Conservation (phyloP, 2,888 invertebrate genomes). For the Mystacides longicornis region DNA sequence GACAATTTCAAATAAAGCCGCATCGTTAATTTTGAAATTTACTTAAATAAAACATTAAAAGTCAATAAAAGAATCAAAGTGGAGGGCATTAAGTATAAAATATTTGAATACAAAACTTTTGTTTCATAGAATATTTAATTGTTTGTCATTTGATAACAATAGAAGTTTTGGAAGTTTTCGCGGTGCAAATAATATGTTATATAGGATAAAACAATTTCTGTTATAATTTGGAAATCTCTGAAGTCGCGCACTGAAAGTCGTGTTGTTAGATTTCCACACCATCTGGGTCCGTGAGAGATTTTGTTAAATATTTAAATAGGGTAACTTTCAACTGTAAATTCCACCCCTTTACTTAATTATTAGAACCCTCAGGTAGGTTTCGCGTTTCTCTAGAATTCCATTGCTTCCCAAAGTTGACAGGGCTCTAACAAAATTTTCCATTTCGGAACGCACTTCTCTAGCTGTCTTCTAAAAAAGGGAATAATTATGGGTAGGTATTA, state of each 20-base stretch:
- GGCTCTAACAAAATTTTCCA: no score
- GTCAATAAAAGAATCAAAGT: no score
- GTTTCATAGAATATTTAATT: not conserved
- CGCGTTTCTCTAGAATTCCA: no score
- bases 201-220: not conserved
- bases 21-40: no score
- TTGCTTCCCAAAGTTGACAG: no score
- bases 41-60: no score
- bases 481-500: no score
- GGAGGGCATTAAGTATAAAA: no score
- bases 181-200: not conserved
- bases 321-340: conserved; percentile 17
- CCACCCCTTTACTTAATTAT: conserved; percentile 20
- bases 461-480: no score
- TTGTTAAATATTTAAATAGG: conserved; percentile 25
- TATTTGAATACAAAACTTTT: no score
- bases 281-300: conserved; percentile 14
- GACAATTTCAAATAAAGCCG: no score
- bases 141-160: not conserved
- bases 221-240: not conserved
- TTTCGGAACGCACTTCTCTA: no score
- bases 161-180: not conserved
- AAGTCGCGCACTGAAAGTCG: conserved; percentile 10
- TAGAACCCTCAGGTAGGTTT: conserved; percentile 21
- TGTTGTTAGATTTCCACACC: conserved; percentile 10